phyloP scores from a whole-genome alignment of 2,888 invertebrate genomes.

The Chydorus sphaericus region DNA sequence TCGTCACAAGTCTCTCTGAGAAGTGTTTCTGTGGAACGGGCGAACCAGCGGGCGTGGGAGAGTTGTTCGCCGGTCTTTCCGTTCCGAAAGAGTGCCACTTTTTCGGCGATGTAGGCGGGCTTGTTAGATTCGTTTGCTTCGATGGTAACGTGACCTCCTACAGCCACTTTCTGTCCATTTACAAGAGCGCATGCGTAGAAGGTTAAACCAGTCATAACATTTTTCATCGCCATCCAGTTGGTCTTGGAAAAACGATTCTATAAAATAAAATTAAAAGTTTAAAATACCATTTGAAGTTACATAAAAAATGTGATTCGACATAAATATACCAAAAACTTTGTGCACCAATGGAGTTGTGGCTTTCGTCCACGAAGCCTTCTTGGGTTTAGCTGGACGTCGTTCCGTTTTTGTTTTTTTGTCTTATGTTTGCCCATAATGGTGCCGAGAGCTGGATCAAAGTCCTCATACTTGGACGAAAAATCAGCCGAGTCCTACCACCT shows the following conservation, averaged over 20 bases:
- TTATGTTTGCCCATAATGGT: too few relatives aligned
- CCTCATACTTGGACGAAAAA: constrained; percentile 57
- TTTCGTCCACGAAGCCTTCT: constrained; percentile 48
- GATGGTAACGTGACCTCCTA: constrained; percentile 56
- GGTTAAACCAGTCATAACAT: constrained; percentile 20
- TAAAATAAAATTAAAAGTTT: too few relatives aligned
- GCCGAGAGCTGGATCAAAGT: constrained; percentile 57
- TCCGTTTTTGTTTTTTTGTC: constrained; percentile 36
- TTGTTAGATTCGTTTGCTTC: constrained; percentile 49
- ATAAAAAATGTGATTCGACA: too few relatives aligned
- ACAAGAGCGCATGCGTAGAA: constrained; percentile 34
- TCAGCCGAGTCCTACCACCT: constrained; percentile 40
- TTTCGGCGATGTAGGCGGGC: constrained; percentile 48
- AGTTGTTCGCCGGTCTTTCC: constrained; percentile 36
- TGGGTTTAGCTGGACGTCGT: constrained; percentile 25
- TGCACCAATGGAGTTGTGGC: constrained; percentile 61
- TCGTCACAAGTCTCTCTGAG: constrained; percentile 59
- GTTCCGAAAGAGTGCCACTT: constrained; percentile 61
- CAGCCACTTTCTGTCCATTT: constrained; percentile 35
- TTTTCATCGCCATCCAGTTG: constrained; percentile 46
- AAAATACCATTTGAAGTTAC: too few relatives aligned
- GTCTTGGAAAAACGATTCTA: constrained; percentile 55
- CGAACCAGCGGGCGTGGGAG: constrained; percentile 57
- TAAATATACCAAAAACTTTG: constrained; percentile 61
- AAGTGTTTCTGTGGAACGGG: constrained; percentile 56